A percentile compares a stretch with the other conserved stretches of the same genome.
phyloP scores from a whole-genome alignment of 2,113 vertebrate species.

The Rhea pennata region DNA sequence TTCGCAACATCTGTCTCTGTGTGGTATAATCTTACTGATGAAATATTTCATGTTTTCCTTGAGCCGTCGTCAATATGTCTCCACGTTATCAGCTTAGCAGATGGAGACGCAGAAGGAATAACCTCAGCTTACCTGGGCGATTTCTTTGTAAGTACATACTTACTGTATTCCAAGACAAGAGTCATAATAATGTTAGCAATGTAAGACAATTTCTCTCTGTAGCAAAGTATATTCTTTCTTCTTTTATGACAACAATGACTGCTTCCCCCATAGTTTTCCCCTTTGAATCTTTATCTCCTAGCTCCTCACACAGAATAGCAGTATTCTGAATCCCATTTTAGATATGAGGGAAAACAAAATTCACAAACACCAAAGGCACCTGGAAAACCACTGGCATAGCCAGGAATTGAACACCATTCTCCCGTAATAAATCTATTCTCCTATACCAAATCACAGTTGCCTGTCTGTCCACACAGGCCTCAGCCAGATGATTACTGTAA shows the following conservation, averaged over 20 bases:
- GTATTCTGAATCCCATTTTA: background rate
- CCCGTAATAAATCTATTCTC: background rate
- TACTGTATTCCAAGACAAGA: background rate
- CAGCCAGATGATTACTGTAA: background rate
- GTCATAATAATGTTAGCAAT: background rate
- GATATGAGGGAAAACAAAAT: background rate
- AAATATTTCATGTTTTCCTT: conserved; percentile 87
- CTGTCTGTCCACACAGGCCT: rapidly evolving
- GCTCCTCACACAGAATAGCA: background rate
- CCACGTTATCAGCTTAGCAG: conserved; percentile 82
- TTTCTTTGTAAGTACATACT: conserved; percentile 49
- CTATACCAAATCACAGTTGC: too few relatives aligned
- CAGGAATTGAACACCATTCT: background rate
- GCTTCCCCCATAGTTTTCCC: background rate
- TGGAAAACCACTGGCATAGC: background rate
- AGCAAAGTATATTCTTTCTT: background rate
- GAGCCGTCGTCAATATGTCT: conserved; percentile 86
- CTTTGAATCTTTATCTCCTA: background rate
- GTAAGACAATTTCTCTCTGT: background rate
- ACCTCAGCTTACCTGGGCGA: conserved; percentile 78
- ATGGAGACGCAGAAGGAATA: conserved; percentile 75
- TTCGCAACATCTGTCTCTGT: conserved; percentile 87
- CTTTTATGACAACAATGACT: rapidly evolving
- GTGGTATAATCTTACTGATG: conserved; percentile 86
- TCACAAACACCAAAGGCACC: background rate